Conservation (phyloP, 2,888 invertebrate genomes). For the Spisula subtruncata region DNA sequence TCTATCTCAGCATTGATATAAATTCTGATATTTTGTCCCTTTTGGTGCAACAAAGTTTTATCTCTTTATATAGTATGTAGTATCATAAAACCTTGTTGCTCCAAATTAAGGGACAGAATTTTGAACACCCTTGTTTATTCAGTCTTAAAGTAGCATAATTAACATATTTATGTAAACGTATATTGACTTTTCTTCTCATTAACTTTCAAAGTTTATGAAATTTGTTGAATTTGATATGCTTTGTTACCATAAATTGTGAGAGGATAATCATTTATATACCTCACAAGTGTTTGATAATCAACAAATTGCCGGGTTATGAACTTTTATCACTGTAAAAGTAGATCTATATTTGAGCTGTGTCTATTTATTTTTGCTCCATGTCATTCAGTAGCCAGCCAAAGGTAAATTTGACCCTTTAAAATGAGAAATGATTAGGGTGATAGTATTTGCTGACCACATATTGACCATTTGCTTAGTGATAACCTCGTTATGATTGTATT, state of each 20-base stretch:
- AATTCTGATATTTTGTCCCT: too few species aligned
- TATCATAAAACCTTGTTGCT: too few species aligned
- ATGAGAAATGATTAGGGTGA: not conserved
- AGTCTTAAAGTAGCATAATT: not conserved
- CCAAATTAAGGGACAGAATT: too few species aligned
- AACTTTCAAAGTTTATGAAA: not conserved
- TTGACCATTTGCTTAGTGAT: constrained; percentile 1
- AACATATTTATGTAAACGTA: not conserved
- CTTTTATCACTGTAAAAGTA: constrained; percentile 12
- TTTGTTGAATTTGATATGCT: constrained; percentile 11
- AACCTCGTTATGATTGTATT: not conserved
- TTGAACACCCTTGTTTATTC: not conserved
- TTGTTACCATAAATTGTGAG: constrained; percentile 1
- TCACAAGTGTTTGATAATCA: not conserved
- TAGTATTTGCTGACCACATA: not conserved
- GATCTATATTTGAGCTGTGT: constrained; percentile 2
- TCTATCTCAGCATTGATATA: too few species aligned
- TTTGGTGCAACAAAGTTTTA: too few species aligned
- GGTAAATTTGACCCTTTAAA: not conserved
- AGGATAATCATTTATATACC: not conserved
- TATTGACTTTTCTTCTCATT: not conserved
- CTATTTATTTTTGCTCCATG: constrained; percentile 7
- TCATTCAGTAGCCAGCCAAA: constrained; percentile 23
- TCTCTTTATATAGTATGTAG: too few species aligned
- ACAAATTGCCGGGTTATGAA: not conserved